A percentile compares a stretch with the other conserved stretches of the same genome.
Conservation (phyloP, 2,888 invertebrate species). For the Danaus chrysippus region DNA sequence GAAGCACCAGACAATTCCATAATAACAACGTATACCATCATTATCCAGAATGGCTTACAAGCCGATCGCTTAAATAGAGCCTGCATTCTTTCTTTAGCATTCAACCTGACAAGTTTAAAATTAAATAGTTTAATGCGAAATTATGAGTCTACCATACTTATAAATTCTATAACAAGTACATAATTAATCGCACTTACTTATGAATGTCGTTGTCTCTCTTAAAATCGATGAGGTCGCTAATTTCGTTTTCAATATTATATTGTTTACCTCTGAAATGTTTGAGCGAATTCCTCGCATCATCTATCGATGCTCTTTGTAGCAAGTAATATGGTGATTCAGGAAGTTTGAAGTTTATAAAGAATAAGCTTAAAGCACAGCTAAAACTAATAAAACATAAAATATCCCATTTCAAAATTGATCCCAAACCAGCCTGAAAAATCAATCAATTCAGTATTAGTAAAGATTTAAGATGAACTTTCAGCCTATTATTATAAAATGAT, state of each 20-base stretch:
- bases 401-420: slow-evolving; percentile 44
- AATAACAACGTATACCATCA: slow-evolving; percentile 41
- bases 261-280: slow-evolving; percentile 42
- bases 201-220: slow-evolving; percentile 51
- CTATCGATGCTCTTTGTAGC: slow-evolving; percentile 38
- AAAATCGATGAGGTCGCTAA: slow-evolving; percentile 48
- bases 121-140: too few species aligned
- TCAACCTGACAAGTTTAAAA: slow-evolving; percentile 35
- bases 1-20: slow-evolving; percentile 45
- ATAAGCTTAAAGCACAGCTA: slow-evolving; percentile 33
- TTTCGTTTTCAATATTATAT: slow-evolving; percentile 45
- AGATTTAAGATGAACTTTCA: not conserved
- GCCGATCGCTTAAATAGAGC: slow-evolving; percentile 38
- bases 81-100: slow-evolving; percentile 34
- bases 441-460: not conserved
- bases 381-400: slow-evolving; percentile 41
- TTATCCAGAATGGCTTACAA: slow-evolving; percentile 47
- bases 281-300: slow-evolving; percentile 36
- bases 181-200: slow-evolving; percentile 38
- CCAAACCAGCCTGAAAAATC: slow-evolving; percentile 47
- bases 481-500: not conserved
- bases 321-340: slow-evolving; percentile 57
- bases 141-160: too few species aligned
- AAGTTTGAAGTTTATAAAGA: slow-evolving; percentile 39
- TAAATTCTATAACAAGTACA: too few species aligned